Evolutionary conservation across 1,140 invertebrate genomes (phyloP).

Genomic region (Ceratina australensis): DNA sequence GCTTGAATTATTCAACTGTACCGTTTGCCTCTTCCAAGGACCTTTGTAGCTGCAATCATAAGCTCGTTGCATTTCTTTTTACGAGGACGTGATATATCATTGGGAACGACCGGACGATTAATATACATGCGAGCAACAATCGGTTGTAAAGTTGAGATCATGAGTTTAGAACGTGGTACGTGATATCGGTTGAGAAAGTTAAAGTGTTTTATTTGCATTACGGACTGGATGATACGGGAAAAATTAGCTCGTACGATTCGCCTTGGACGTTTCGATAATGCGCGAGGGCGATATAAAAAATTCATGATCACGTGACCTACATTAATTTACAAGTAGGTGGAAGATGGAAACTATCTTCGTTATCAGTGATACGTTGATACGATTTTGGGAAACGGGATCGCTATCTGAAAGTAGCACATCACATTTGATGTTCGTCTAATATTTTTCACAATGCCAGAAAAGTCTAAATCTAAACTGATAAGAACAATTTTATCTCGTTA

Average conservation of each 20-base stretch:
- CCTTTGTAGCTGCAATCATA: background rate
- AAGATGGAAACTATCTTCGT: background rate
- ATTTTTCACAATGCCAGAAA: no score
- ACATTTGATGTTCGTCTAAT: no score
- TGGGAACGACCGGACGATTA: background rate
- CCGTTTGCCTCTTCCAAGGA: background rate
- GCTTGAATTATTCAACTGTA: conserved; percentile 14
- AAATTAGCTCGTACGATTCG: background rate
- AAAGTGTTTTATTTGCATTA: background rate
- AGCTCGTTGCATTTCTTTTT: background rate
- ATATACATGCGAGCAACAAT: background rate
- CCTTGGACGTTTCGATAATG: background rate
- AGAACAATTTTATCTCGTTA: background rate
- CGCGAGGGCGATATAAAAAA: background rate
- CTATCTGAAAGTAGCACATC: no score
- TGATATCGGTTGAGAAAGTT: background rate
- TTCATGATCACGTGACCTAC: background rate
- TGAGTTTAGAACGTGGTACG: background rate
- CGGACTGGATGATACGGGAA: background rate
- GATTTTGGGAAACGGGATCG: background rate
- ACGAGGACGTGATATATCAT: background rate
- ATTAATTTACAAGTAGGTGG: background rate
- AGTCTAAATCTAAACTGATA: background rate
- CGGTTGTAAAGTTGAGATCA: background rate
- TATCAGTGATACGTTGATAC: background rate